phyloP scores from a whole-genome alignment of 2,888 invertebrate genomes.

The Drosophila robusta region DNA sequence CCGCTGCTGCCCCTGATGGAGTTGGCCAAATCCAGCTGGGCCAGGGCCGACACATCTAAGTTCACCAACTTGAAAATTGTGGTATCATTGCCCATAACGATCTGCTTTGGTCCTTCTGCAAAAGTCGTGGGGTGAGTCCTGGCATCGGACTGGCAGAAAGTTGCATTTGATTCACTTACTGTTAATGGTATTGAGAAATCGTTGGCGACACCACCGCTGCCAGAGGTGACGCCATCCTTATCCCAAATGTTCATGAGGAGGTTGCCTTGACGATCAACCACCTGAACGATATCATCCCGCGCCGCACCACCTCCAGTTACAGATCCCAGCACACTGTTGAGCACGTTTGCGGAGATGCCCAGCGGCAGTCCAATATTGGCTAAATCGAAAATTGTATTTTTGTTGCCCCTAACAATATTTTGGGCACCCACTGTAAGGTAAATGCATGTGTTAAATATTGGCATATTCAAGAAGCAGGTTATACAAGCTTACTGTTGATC shows the following conservation, averaged over 20 bases:
- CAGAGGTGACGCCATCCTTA: neutral
- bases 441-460: too few relatives aligned
- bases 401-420: neutral
- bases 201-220: slow-evolving; percentile 15
- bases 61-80: slow-evolving; percentile 52
- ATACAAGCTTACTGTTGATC: neutral
- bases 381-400: too few relatives aligned
- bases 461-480: neutral
- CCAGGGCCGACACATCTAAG: slow-evolving; percentile 37
- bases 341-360: neutral
- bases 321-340: slow-evolving; percentile 17
- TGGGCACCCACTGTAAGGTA: neutral
- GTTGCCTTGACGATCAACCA: slow-evolving; percentile 39
- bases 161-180: slow-evolving; percentile 20
- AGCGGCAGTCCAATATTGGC: too few relatives aligned
- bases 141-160: rapidly evolving
- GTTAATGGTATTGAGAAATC: slow-evolving; percentile 12
- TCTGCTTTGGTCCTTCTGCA: slow-evolving; percentile 44
- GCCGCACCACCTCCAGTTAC: slow-evolving; percentile 6
- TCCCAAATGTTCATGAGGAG: slow-evolving; percentile 35
- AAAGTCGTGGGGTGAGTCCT: neutral
- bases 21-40: slow-evolving; percentile 43
- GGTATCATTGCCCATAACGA: slow-evolving; percentile 53
- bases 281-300: slow-evolving; percentile 21
- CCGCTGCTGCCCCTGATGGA: slow-evolving; percentile 57